phyloP scores from a whole-genome alignment of 2,797 vertebrate species.

The Acomys russatus region DNA sequence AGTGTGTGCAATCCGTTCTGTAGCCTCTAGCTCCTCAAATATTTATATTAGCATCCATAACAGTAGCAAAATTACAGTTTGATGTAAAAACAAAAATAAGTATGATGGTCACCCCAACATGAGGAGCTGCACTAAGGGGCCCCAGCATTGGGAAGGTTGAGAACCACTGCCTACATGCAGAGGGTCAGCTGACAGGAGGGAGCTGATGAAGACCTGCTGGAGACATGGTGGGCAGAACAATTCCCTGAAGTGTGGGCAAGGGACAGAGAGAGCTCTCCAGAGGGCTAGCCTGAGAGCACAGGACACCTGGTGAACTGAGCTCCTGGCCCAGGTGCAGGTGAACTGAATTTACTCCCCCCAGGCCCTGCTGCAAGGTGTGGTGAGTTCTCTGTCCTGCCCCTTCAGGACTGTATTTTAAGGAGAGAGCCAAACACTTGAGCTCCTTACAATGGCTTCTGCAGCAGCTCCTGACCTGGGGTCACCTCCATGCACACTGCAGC shows the following conservation, averaged over 20 bases:
- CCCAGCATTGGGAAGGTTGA: too few species aligned
- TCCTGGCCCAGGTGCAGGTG: neutral
- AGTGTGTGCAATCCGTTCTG: too few species aligned
- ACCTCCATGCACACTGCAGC: fast-evolving
- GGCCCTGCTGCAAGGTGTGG: neutral
- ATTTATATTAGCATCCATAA: neutral
- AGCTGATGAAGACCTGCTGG: neutral
- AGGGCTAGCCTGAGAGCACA: neutral
- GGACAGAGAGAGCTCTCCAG: too few species aligned
- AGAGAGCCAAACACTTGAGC: fast-evolving
- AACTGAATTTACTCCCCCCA: neutral
- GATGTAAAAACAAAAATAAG: too few species aligned
- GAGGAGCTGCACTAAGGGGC: neutral
- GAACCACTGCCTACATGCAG: too few species aligned
- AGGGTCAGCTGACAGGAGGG: neutral
- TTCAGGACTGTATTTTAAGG: neutral
- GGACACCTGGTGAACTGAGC: neutral
- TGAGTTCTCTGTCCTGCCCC: neutral
- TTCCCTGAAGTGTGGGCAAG: too few species aligned
- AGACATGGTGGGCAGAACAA: neutral
- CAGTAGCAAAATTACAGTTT: neutral
- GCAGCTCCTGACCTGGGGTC: fast-evolving
- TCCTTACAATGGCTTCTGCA: fast-evolving
- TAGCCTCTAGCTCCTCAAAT: neutral
- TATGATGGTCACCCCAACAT: neutral